Base-by-base conservation (phyloP, 2,797 vertebrate genomes). In the Remorina albescens region DNA sequence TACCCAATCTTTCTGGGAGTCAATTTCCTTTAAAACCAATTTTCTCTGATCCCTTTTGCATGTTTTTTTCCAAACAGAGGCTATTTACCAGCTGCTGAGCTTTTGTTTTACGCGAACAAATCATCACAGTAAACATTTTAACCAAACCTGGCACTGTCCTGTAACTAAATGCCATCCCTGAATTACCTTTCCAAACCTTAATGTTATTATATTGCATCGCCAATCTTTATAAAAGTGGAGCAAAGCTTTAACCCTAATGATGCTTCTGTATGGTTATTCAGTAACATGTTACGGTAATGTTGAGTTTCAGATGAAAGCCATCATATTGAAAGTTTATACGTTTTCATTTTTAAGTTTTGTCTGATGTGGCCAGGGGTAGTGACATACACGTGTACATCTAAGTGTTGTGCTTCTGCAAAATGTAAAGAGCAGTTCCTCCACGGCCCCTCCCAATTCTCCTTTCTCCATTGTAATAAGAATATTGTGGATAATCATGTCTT, bases 21-120 rank as follows among this genome's bases (percentile, higher is more conserved):
- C 84, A 86, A 83, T 92, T 92, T 87, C 82, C 82, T 87, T 82
- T 84, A 80, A 91, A 92, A 84, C 67, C 78, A 83, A 89, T 92
- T 90, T 86, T 28, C 74, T 67, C 47, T 34, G 37, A 84, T 88
- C 81, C 76, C 73, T 70, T 85, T 84, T 82, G 84, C 82, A 87
- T 73, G 53, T 57, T 50, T 69, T 54, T 63, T 73, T 84, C 72
- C 70, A 70, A 76, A 81, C 39, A 2, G 67, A 74, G 72, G 67
- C 57, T 54, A 53, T 82, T 89, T 86, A 76, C 84, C 87, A 89
- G 84, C 80, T 91, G 87, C 84, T 90, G 86, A 82, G 74, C 51
- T 81, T 83, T 81, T 64, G 39, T n/a, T n/a, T 88, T 70, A 65
- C 67, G 55, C 54, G 37, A 56, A 81, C 12, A 80, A 79, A 71